A percentile compares a stretch with the other conserved stretches of the same genome.
Evolutionary conservation across 2,888 invertebrate species (phyloP).

Genomic region (Ennomos quercinarius): DNA sequence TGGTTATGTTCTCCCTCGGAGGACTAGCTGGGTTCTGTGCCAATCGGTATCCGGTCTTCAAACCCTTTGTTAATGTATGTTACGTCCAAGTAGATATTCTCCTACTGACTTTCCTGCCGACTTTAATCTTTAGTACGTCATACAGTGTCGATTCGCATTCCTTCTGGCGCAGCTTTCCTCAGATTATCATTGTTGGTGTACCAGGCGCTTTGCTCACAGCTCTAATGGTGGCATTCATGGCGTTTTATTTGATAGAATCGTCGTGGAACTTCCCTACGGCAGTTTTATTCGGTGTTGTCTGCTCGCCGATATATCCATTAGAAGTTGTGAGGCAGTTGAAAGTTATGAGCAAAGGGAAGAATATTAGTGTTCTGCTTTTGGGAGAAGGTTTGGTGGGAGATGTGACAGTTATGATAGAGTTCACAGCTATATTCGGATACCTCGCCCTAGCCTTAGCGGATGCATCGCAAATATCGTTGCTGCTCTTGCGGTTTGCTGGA

Average conservation of each 20-base stretch:
- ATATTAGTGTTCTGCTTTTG: constrained; percentile 67
- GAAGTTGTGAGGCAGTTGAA: constrained; percentile 71
- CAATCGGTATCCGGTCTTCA: constrained; percentile 59
- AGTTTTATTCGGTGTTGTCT: constrained; percentile 69
- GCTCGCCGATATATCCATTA: constrained; percentile 74
- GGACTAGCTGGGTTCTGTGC: constrained; percentile 70
- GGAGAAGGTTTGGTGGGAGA: constrained; percentile 77
- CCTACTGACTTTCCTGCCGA: constrained; percentile 63
- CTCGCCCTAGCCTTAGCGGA: constrained; percentile 61
- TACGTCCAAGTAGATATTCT: constrained; percentile 67
- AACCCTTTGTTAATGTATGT: constrained; percentile 66
- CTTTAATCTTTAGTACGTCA: constrained; percentile 71
- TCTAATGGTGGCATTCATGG: constrained; percentile 68
- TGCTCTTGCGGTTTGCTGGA: constrained; percentile 67
- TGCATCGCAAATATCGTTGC: constrained; percentile 63
- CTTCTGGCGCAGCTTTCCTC: constrained; percentile 71
- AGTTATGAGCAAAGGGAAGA: constrained; percentile 71
- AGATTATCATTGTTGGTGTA: constrained; percentile 69
- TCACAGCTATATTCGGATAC: constrained; percentile 69
- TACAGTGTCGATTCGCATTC: constrained; percentile 74
- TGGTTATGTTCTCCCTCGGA: constrained; percentile 72
- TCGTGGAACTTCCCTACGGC: constrained; percentile 70
- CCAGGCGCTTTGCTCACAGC: constrained; percentile 68
- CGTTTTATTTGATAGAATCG: constrained; percentile 66
- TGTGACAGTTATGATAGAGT: constrained; percentile 74